These are phyloP conservation scores for Chironex yamaguchii DNA, from an alignment of 30 jellyfish, hydroid and myxozoan species.

Conservation along the genomic window DNA sequence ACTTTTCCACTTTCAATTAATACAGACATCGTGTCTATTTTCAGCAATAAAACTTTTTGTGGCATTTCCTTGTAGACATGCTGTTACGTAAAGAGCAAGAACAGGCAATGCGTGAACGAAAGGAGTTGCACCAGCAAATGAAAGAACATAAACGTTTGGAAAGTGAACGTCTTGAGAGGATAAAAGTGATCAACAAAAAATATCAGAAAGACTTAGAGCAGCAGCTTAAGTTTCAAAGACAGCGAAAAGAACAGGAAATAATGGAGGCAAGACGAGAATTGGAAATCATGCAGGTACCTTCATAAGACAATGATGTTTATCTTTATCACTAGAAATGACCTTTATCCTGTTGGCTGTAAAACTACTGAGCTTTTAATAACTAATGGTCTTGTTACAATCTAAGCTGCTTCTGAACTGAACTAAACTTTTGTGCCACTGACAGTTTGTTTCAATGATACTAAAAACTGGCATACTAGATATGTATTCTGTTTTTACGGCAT, in stretches of 20 bases:
- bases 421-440: too few species aligned
- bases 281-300: conserved; percentile 66
- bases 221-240: conserved; percentile 74
- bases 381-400: too few species aligned
- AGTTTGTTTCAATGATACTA: too few species aligned
- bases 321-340: not conserved
- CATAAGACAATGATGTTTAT: not conserved
- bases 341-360: not conserved
- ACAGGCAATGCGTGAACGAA: conserved; percentile 77
- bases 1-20: too few species aligned
- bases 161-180: conserved; percentile 72
- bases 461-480: not conserved
- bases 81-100: conserved; percentile 75
- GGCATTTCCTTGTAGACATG: conserved; percentile 43
- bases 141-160: conserved; percentile 81
- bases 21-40: too few species aligned
- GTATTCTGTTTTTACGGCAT: too few species aligned
- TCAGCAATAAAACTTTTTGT: too few species aligned
- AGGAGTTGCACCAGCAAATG: conserved; percentile 79
- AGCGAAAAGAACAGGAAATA: conserved; percentile 74
- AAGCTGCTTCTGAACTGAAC: too few species aligned
- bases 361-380: too few species aligned
- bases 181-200: conserved; percentile 60
- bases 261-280: conserved; percentile 91
- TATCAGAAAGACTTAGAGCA: conserved; percentile 86